These are phyloP conservation scores for Athalia circularis DNA, from an alignment of 2,888 invertebrate genomes.

Conservation along the genomic window DNA sequence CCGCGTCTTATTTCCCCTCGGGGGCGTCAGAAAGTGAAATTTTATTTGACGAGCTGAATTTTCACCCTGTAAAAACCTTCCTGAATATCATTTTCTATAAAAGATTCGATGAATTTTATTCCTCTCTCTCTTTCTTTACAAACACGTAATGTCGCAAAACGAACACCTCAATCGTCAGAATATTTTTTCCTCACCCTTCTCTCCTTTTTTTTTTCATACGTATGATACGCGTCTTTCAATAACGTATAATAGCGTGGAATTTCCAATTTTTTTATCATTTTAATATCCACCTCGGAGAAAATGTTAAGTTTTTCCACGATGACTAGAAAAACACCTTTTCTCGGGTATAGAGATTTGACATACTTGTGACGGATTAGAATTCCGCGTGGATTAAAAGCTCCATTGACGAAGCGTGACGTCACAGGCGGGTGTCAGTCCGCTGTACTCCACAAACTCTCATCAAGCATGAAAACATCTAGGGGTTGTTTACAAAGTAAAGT, in stretches of 20 bases:
- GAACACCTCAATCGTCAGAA: background rate
- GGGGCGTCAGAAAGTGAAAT: slow-evolving; percentile 26
- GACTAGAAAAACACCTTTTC: background rate
- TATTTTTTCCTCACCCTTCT: too few species aligned
- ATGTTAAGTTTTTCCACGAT: too few species aligned
- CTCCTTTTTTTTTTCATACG: too few species aligned
- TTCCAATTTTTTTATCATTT: too few species aligned
- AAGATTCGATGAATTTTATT: background rate
- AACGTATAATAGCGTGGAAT: too few species aligned
- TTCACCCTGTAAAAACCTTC: background rate
- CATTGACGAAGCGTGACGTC: slow-evolving; percentile 37
- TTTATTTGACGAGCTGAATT: slow-evolving; percentile 10
- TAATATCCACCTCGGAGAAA: too few species aligned
- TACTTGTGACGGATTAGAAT: slow-evolving; percentile 40
- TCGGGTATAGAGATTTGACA: slow-evolving; percentile 10
- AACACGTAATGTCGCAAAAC: background rate
- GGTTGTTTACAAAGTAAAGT: slow-evolving; percentile 43
- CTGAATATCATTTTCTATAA: background rate
- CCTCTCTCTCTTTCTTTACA: too few species aligned
- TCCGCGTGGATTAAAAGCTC: slow-evolving; percentile 37
- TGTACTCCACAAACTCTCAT: slow-evolving; percentile 37
- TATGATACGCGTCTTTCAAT: too few species aligned
- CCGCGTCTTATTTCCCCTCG: background rate
- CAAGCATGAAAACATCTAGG: slow-evolving; percentile 42
- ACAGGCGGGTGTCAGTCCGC: slow-evolving; percentile 23